Base-by-base conservation (phyloP, 35 echinoderm and acorn worm species). In the Ptychodera flava region DNA sequence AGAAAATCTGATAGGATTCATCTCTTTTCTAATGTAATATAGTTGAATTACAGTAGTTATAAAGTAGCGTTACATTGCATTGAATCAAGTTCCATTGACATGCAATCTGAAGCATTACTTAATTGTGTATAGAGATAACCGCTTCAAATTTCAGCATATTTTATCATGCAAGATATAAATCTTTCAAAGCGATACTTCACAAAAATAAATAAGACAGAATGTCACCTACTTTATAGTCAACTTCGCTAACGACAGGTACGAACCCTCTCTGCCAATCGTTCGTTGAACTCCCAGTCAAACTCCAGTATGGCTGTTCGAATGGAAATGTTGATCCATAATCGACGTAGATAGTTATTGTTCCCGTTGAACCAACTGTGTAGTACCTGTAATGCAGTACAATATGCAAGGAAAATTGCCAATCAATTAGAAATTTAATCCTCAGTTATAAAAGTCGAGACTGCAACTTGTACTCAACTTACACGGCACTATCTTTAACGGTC, bases 141-240 rank as follows among this genome's bases (percentile, higher is more conserved):
- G 45, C 22, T 6, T 12, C 45, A 64, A 22, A 64, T 22, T 12
- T 64, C 22, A 64, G 45, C 22, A 12, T 64, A 22, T 12, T 22
- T 12, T 6, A 64, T 64, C 6, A 64, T 22, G 22, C 45, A 22
- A 12, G 45, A 64, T 22, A 64, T 6, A 64, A 6, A 64, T 22
- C 22, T 6, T 6, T 64, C 22, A 22, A 6, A 64, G 6, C 6
- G 45, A 64, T 64, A 64, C 6, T 22, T 12, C 45, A 22, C 22
- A 22, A 64, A 64, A 64, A 64, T 12, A 64, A 12, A 64, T 64
- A 64, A 12, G 45, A 12, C 45, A 64, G 45, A 64, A 64, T 64
- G 22, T 64, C 33, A 79, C 86, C 80, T 80, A 88, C 86, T 28
- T 80, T 78, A 34, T 88, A 88, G 64, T 85, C 83, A 28, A 78